Conservation (phyloP, 2,888 invertebrate genomes). For the Tetragonisca angustula region DNA sequence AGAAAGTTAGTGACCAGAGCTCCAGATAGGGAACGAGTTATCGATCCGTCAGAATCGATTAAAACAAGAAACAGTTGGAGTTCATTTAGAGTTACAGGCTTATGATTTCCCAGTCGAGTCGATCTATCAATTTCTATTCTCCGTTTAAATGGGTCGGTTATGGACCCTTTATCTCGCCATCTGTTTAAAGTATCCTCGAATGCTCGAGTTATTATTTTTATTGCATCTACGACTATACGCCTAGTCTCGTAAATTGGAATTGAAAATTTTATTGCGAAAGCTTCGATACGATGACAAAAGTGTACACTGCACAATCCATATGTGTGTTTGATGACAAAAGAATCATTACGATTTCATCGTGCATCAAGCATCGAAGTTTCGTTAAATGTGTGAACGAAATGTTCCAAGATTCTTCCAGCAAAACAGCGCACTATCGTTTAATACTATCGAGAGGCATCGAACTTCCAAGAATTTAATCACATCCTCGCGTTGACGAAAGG, state of each 20-base stretch:
- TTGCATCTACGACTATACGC: neutral
- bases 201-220: too few relatives aligned
- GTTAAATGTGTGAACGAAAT: too few relatives aligned
- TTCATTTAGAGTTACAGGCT: neutral
- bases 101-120: neutral
- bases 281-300: too few relatives aligned
- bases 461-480: too few relatives aligned
- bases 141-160: neutral
- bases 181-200: neutral
- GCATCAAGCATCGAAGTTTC: too few relatives aligned
- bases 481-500: too few relatives aligned
- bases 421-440: too few relatives aligned
- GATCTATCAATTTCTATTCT: conserved; percentile 2
- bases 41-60: conserved; percentile 8
- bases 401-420: too few relatives aligned
- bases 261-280: neutral
- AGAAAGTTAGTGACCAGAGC: conserved; percentile 13
- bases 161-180: neutral
- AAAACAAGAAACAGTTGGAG: conserved; percentile 18
- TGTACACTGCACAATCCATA: too few relatives aligned
- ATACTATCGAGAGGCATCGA: too few relatives aligned
- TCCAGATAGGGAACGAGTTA: conserved; percentile 6
- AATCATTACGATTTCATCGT: too few relatives aligned
- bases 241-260: neutral
- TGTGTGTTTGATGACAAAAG: too few relatives aligned